Evolutionary conservation across 2,113 vertebrate genomes (phyloP).

Genomic region (Hipposideros armiger): DNA sequence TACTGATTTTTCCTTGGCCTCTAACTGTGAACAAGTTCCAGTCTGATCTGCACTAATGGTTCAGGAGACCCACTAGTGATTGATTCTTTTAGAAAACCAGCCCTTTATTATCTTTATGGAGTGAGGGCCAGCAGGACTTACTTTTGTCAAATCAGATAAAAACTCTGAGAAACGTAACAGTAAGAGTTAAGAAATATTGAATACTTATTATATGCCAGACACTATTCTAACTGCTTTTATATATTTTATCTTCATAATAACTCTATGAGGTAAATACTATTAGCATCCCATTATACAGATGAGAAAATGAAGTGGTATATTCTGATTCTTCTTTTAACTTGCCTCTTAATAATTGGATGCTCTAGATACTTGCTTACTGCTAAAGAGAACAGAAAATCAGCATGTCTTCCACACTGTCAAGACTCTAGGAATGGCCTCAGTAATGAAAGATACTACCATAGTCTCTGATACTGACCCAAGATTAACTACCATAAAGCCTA

Average conservation of each 20-base stretch:
- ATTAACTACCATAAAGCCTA: not conserved
- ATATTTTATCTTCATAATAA: not conserved
- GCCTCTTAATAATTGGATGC: slow-evolving; percentile 4
- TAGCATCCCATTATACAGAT: not conserved
- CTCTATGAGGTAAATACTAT: not conserved
- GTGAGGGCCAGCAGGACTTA: not conserved
- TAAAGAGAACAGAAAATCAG: slow-evolving; percentile 3
- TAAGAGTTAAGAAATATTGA: not conserved
- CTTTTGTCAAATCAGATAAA: slow-evolving; percentile 16
- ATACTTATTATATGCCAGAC: not conserved
- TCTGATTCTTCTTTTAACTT: slow-evolving; percentile 2
- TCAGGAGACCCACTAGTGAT: not conserved
- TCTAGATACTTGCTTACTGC: not conserved
- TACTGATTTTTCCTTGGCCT: not conserved
- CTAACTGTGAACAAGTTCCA: not conserved
- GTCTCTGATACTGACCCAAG: not conserved
- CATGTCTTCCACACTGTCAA: not conserved
- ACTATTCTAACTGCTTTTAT: not conserved
- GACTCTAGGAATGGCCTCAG: not conserved
- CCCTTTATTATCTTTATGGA: not conserved
- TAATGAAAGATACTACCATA: not conserved
- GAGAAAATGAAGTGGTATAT: not conserved
- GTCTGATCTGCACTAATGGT: not conserved
- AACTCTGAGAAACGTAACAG: not conserved
- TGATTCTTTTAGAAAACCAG: not conserved